Conservation (phyloP, 2,888 invertebrate genomes). For the Ophion ventricosus region DNA sequence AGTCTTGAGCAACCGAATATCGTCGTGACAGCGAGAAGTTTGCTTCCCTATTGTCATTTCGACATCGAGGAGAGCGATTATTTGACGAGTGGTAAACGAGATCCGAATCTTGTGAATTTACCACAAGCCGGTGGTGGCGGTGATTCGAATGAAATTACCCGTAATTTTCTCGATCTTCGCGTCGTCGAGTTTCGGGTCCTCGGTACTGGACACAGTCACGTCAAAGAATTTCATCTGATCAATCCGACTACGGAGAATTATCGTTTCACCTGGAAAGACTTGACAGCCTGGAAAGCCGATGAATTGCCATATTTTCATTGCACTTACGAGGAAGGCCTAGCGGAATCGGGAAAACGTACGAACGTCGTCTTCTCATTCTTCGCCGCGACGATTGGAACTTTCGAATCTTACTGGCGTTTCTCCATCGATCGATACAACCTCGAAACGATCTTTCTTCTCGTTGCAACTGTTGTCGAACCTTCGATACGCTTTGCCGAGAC, state of each 20-base stretch:
- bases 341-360: slow-evolving; percentile 86
- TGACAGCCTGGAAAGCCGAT: slow-evolving; percentile 83
- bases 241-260: slow-evolving; percentile 88
- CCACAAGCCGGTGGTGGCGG: slow-evolving; percentile 73
- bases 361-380: slow-evolving; percentile 87
- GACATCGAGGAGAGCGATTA: slow-evolving; percentile 88
- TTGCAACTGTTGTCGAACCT: slow-evolving; percentile 87
- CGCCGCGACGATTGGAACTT: slow-evolving; percentile 86
- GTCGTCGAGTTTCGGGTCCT: slow-evolving; percentile 88
- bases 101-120: slow-evolving; percentile 71
- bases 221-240: slow-evolving; percentile 86
- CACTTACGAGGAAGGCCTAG: slow-evolving; percentile 85
- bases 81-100: slow-evolving; percentile 84
- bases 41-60: slow-evolving; percentile 89
- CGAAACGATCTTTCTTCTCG: slow-evolving; percentile 86
- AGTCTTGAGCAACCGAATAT: slow-evolving; percentile 77
- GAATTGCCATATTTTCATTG: slow-evolving; percentile 85
- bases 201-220: slow-evolving; percentile 85
- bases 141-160: slow-evolving; percentile 82
- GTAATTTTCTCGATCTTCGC: slow-evolving; percentile 80
- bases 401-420: slow-evolving; percentile 89
- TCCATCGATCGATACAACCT: slow-evolving; percentile 85
- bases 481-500: slow-evolving; percentile 86
- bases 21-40: slow-evolving; percentile 85
- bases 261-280: slow-evolving; percentile 85